phyloP scores from a whole-genome alignment of 2,797 vertebrate species.

The Mus spretus region DNA sequence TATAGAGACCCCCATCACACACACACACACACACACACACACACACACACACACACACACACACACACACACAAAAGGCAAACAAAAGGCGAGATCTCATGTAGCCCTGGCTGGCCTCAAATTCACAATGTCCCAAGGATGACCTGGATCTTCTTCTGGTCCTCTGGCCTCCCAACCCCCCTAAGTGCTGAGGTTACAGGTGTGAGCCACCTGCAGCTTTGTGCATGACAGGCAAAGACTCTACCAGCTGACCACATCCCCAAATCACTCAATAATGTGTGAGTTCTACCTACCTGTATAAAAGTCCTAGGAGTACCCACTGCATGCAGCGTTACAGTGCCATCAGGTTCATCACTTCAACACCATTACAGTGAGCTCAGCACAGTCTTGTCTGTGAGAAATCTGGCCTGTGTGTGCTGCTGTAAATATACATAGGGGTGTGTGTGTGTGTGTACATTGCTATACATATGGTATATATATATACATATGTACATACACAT shows the following conservation, averaged over 20 bases:
- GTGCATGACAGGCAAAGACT: background rate
- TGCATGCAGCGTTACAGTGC: background rate
- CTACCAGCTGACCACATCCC: background rate
- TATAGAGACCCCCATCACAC: background rate
- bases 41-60: too few relatives aligned
- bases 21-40: background rate
- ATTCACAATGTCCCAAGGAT: background rate
- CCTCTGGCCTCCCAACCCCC: background rate
- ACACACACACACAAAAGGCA: background rate
- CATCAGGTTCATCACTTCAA: slow-evolving; percentile 17
- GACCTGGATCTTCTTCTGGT: background rate
- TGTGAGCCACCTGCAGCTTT: background rate
- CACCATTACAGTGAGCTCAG: slow-evolving; percentile 46
- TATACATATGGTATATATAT: too few relatives aligned
- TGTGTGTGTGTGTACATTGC: background rate
- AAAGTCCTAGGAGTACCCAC: background rate
- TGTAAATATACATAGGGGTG: background rate
- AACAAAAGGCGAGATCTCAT: background rate
- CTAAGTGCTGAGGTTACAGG: background rate
- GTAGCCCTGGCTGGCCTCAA: background rate
- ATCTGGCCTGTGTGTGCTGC: background rate
- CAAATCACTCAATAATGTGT: background rate
- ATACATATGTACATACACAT: background rate
- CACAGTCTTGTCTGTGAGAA: background rate
- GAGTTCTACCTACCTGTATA: background rate